Evolutionary conservation across 2,888 invertebrate species (phyloP).

Genomic region (Scaptomyza tumidula): DNA sequence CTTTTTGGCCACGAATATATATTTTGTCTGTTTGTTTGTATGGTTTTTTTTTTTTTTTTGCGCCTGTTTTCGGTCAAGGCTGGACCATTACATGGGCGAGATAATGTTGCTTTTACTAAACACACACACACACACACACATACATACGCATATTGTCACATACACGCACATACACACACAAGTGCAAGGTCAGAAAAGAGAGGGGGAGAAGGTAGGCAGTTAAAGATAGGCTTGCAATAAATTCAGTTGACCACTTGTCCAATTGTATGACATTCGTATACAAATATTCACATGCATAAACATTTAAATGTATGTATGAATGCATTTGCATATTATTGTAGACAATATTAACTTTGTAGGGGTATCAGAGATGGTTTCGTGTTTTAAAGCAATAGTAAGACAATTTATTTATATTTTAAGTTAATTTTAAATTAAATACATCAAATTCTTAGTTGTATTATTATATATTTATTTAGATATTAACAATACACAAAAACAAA

Average conservation of each 20-base stretch:
- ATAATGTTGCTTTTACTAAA: constrained; percentile 29
- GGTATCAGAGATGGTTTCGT: too few relatives aligned
- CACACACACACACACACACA: constrained; percentile 22
- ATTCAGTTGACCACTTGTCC: constrained; percentile 47
- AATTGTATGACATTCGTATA: constrained; percentile 24
- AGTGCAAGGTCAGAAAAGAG: constrained; percentile 30
- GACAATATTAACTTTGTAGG: not conserved
- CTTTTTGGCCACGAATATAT: constrained; percentile 16
- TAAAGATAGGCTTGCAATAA: constrained; percentile 24
- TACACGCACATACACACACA: constrained; percentile 19
- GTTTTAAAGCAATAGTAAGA: not conserved
- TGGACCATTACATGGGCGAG: constrained; percentile 31
- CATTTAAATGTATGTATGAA: not conserved
- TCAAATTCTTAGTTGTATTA: constrained; percentile 23
- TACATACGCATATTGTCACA: constrained; percentile 3
- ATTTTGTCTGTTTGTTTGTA: constrained; percentile 29
- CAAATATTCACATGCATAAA: constrained; percentile 2
- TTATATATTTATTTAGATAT: constrained; percentile 24
- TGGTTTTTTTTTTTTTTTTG: constrained; percentile 26
- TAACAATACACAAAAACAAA: constrained; percentile 27
- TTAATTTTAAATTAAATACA: not conserved
- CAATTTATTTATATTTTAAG: not conserved
- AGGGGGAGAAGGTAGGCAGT: constrained; percentile 5
- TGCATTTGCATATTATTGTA: not conserved
- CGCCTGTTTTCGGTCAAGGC: constrained; percentile 66